phyloP scores from a whole-genome alignment of 2,797 vertebrate genomes.

The Vipera latastei region DNA sequence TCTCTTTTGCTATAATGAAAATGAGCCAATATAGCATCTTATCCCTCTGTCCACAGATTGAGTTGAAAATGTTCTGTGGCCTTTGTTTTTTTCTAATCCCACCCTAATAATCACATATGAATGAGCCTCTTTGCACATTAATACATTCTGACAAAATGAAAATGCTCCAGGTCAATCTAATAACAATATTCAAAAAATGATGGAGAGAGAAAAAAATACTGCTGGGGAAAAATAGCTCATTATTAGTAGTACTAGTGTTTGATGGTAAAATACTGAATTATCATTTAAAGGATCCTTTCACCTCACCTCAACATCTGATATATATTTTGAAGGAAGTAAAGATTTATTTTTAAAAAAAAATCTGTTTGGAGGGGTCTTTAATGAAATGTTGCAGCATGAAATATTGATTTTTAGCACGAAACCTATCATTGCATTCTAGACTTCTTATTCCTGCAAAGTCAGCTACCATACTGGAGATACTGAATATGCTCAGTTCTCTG shows the following conservation, averaged over 20 bases:
- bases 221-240: not conserved
- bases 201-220: not conserved
- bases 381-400: not conserved
- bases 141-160: slow-evolving; percentile 43
- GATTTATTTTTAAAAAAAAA: not conserved
- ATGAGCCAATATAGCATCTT: slow-evolving; percentile 46
- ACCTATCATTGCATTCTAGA: not conserved
- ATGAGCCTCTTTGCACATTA: slow-evolving; percentile 1
- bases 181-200: not conserved
- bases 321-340: not conserved
- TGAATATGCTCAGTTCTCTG: not conserved
- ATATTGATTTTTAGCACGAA: not conserved
- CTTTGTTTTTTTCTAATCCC: slow-evolving; percentile 57
- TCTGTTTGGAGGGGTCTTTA: not conserved
- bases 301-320: not conserved
- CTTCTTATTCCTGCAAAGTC: not conserved
- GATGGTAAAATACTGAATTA: not conserved
- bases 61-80: slow-evolving; percentile 43
- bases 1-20: slow-evolving; percentile 52
- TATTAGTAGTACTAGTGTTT: not conserved
- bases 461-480: not conserved
- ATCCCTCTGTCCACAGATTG: slow-evolving; percentile 36
- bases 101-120: slow-evolving; percentile 28
- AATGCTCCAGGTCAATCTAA: not conserved
- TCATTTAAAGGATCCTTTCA: not conserved